These are phyloP conservation scores for Ectobius pallidus DNA, from an alignment of 2,888 invertebrate species.

Conservation along the genomic window DNA sequence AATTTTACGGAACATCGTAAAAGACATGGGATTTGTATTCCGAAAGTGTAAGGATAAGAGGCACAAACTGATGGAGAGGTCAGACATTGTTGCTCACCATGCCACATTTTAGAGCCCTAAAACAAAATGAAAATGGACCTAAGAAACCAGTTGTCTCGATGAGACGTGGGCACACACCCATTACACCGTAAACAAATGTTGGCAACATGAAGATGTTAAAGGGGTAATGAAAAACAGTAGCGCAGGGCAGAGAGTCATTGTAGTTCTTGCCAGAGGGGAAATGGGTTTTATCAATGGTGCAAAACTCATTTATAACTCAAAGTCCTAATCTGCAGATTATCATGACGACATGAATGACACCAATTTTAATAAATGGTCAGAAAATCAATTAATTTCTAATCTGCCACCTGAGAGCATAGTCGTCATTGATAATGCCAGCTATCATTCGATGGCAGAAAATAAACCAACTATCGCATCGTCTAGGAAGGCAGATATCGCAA, in stretches of 20 bases:
- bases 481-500: not conserved
- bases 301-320: not conserved
- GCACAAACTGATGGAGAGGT: not conserved
- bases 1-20: not conserved
- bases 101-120: not conserved
- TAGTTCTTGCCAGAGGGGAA: not conserved
- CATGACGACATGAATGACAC: constrained; percentile 5
- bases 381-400: not conserved
- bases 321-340: not conserved
- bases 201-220: constrained; percentile 12
- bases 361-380: not conserved
- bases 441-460: not conserved
- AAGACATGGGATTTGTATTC: not conserved
- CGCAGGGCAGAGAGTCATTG: constrained; percentile 12
- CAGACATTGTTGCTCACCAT: not conserved
- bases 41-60: not conserved
- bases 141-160: no score
- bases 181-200: constrained; percentile 1
- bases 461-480: not conserved
- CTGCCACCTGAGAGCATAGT: not conserved
- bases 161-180: not conserved
- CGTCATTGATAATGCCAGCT: constrained; percentile 1
- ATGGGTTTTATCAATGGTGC: constrained; percentile 11
- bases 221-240: constrained; percentile 6
- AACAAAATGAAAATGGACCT: not conserved